Base-by-base conservation (phyloP, 35 echinoderm and acorn worm genomes). In the Heliocidaris erythrogramma region DNA sequence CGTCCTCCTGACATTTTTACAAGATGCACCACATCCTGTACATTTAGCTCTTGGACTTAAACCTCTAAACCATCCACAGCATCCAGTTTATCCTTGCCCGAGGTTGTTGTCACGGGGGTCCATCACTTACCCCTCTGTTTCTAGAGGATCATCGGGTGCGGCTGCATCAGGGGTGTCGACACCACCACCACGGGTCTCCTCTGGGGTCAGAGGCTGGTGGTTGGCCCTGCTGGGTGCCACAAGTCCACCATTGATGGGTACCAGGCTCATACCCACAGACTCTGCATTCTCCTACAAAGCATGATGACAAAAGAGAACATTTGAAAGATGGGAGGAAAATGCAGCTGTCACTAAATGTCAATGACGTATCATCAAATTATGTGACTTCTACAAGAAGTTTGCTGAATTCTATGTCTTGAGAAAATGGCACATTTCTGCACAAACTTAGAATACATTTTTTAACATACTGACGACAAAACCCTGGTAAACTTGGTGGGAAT, bases 231-330 rank as follows among this genome's bases (percentile, higher is more conserved):
- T 92, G 48, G 91, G 91, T 3, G 91, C 91, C 16, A 92, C 91
- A 2, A 92, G 31, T 49, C 91, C 91, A 11, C 91, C 91, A 30
- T 92, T 92, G 47, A 92, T 92, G 47, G 91, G 91, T 30, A 92
- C 91, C 24, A 92, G 49, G 48, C 91, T 92, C 18, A 92, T 49
- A 30, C 91, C 91, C 10, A 59, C 49, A 52, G 91, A 32, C 10
- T 59, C 48, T 11, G 60, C 93, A 30, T 29, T 85, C 65, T 85
- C 93, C 93, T 94, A 31, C 11, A 56, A 14, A 93, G 47, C 47
- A 59, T 47, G 27, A 60, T 47, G 21, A 27, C 21, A 30, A 24
- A 50, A 49, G 84, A 89, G 31, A 90, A 49, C 27, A 93, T 85
- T 50, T 78, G 85, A 47, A 86, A 61, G 13, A 85, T 47, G 50